Percentiles rank a stretch among this genome's conserved stretches.
Conservation (phyloP, 2,797 vertebrate genomes). For the Smutsia temminckii region DNA sequence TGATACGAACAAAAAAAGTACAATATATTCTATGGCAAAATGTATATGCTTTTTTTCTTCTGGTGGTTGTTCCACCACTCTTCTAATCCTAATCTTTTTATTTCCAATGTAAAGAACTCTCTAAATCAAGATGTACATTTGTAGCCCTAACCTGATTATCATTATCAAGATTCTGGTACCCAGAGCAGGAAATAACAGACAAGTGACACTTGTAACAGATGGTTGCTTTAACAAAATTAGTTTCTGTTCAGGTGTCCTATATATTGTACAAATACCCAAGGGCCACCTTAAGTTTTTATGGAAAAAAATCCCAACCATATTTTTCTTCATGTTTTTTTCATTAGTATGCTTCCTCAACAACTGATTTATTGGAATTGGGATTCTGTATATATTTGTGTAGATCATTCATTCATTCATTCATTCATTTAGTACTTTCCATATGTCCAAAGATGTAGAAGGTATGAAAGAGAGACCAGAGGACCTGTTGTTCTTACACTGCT, state of each 20-base stretch:
- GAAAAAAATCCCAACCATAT: background rate
- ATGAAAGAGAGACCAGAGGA: background rate
- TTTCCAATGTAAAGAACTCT: background rate
- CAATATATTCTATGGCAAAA: background rate
- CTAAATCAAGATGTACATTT: background rate
- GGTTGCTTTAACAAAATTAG: background rate
- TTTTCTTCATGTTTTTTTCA: background rate
- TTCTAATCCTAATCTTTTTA: background rate
- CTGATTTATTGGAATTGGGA: background rate
- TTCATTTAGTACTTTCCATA: background rate
- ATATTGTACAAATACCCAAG: background rate
- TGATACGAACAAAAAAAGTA: background rate
- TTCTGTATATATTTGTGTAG: background rate
- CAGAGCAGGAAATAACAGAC: background rate
- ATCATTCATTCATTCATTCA: background rate
- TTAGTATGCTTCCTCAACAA: background rate
- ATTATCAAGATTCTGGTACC: background rate
- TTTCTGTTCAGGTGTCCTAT: background rate
- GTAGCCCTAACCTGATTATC: background rate
- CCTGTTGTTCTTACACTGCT: background rate
- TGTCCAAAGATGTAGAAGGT: background rate
- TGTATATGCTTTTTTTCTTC: background rate
- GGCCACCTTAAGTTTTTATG: background rate
- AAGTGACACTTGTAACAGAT: background rate
- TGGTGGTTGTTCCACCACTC: background rate